phyloP scores from a whole-genome alignment of 2,888 invertebrate species.

The Scaptomyza cyrtandrae region DNA sequence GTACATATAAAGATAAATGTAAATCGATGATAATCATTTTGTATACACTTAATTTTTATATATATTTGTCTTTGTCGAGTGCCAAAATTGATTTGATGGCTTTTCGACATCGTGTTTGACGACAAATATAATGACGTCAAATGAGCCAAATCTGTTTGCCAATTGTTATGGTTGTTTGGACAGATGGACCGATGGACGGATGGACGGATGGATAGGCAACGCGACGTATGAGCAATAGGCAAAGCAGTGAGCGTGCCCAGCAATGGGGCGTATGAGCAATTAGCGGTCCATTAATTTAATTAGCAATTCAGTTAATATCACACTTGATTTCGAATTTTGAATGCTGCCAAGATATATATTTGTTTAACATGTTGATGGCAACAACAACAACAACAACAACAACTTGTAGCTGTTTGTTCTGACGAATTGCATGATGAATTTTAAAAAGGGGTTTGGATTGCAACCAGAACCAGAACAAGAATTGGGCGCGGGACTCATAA shows the following conservation, averaged over 20 bases:
- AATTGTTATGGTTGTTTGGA: constrained; percentile 24
- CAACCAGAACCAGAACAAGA: constrained; percentile 22
- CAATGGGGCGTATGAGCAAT: constrained; percentile 43
- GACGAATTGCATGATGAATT: constrained; percentile 45
- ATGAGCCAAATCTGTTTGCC: constrained; percentile 42
- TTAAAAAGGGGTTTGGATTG: constrained; percentile 24
- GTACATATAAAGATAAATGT: constrained; percentile 53
- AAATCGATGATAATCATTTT: constrained; percentile 71
- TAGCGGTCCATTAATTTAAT: constrained; percentile 57
- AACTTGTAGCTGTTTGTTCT: constrained; percentile 9
- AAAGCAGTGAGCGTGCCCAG: constrained; percentile 8
- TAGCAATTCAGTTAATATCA: constrained; percentile 57
- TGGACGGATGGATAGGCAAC: constrained; percentile 18
- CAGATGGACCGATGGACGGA: constrained; percentile 5
- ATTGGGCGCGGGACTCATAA: constrained; percentile 44
- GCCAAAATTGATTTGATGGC: constrained; percentile 61
- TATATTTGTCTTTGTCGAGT: constrained; percentile 28
- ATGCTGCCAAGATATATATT: constrained; percentile 2
- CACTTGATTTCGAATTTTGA: constrained; percentile 31
- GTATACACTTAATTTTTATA: constrained; percentile 35
- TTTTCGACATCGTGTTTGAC: constrained; percentile 37
- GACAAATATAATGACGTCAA: constrained; percentile 70
- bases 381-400: constrained; percentile 5
- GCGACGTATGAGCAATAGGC: constrained; percentile 35
- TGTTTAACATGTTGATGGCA: constrained; percentile 12